Evolutionary conservation across 2,797 vertebrate species (phyloP), one percentile per base, ranked within the genome.

Genomic region (Astyanax mexicanus): DNA sequence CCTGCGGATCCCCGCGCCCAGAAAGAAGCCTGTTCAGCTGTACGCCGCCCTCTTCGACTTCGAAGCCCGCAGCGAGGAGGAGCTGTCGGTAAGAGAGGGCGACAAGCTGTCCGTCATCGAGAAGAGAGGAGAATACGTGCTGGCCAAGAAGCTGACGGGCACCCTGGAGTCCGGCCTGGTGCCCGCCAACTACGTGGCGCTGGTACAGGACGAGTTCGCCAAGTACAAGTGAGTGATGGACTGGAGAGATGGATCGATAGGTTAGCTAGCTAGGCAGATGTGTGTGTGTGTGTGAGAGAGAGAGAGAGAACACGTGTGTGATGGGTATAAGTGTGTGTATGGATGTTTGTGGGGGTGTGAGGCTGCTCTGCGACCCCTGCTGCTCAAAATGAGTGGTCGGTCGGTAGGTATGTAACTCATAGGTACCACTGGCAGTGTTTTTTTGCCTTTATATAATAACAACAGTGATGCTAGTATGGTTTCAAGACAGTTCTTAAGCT

Each of bases 51-150:
- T 96, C 12, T 94, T 90, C 66, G 93, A 96, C 86, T 97, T 97
- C 88, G 90, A 90, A 44, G 96, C 96, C 80, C 90, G 93, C 12
- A 93, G 93, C 55, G 84, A 91, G 0, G 92, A 93, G 17, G 95
- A 99, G 83, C 90, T 97, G 84, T 95, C 93, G 1, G 90, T 97
- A 69, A 89, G 84, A 40, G 90, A 92, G 9, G 95, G 97, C 1
- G 96, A 98, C 86, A 93, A 93, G 73, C 92, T 98, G 80, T 95
- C 91, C 1, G 94, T 95, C 58, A 90, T 97, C 66, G 90, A 92
- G 81, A 95, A 97, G 79, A 92, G 96, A 29, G 95, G 95, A 0
- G 90, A 93, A 0, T 96, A 93, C 81, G 92, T 97, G 21, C 72
- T 95, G 8, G 96, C 95, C 70, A 93, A 92, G 81, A 93, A 94